Evolutionary conservation across 35 echinoderm and acorn worm genomes (phyloP), one percentile per base, ranked within the genome.

Genomic region (Anneissia japonica): DNA sequence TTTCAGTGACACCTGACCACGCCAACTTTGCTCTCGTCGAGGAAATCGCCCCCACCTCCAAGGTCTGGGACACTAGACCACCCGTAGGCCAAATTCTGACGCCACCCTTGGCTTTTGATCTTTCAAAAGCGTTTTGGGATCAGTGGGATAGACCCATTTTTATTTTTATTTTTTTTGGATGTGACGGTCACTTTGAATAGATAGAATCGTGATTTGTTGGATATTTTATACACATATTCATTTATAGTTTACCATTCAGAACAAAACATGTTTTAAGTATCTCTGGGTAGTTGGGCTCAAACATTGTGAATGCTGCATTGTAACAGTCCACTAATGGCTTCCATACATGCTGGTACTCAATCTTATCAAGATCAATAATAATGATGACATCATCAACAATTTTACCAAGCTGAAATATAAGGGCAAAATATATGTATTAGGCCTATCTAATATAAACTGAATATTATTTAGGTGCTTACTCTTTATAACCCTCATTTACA

Each of bases 241-340:
- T n/a, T n/a, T 38, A 11, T 30, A 81, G 30, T 0, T 23, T 81
- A 95, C 93, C 92, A 90, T 93, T 93, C 28, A 89, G 83, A 16
- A 93, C 74, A 31, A 90, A 90, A 51, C 56, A 77, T 83, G 39
- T 86, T 39, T 84, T 79, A 0, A 95, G 64, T n/a, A 35, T 84
- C 38, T 95, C 93, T 38, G 93, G 93, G 29, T 95, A 95, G 36
- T 95, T 91, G 36, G 93, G 85, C 83, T 95, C 89, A 84, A 90
- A 95, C 32, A 84, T 72, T 51, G 77, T 76, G 0, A 93, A n/a
- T 7, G 91, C 76, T 0, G 86, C 74, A 16, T 34, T 76, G 64
- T 95, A 95, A 36, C 72, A 23, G 37, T 95, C 89, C 0, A 88
- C 79, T 39, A 95, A 95, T 0, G 93, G 93, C 35, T 83, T 87